These are phyloP conservation scores for Gallirallus australis DNA, from an alignment of 2,797 vertebrate genomes.

Conservation along the genomic window DNA sequence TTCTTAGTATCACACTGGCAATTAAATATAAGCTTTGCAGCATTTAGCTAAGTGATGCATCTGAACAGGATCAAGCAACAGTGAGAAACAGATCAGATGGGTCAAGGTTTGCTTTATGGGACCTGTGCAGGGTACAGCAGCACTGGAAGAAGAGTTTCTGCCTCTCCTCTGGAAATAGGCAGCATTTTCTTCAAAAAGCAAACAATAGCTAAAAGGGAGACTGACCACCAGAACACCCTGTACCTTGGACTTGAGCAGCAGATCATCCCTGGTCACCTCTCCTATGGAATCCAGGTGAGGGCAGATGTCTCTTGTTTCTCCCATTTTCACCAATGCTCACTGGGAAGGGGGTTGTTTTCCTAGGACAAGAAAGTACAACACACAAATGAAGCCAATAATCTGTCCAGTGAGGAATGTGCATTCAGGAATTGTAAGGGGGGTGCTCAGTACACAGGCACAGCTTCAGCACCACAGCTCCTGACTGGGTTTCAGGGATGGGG, in stretches of 20 bases:
- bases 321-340: constrained; percentile 80
- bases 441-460: neutral
- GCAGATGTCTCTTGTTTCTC: constrained; percentile 86
- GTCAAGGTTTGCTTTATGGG: neutral
- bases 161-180: neutral
- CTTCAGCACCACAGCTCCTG: neutral
- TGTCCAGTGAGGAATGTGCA: neutral
- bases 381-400: neutral
- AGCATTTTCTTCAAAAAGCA: neutral
- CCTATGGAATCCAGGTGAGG: constrained; percentile 95
- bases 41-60: neutral
- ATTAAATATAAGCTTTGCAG: neutral
- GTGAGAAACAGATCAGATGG: neutral
- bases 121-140: neutral
- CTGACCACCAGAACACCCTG: neutral
- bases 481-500: neutral
- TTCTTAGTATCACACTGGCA: neutral
- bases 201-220: neutral
- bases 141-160: neutral
- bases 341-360: neutral
- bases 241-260: constrained; percentile 96
- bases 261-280: constrained; percentile 95
- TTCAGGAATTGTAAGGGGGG: neutral
- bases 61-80: neutral
- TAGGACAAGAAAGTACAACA: neutral